Evolutionary conservation across 2,113 vertebrate species (phyloP), one percentile per base, ranked within the genome.

Genomic region (Redunca redunca): DNA sequence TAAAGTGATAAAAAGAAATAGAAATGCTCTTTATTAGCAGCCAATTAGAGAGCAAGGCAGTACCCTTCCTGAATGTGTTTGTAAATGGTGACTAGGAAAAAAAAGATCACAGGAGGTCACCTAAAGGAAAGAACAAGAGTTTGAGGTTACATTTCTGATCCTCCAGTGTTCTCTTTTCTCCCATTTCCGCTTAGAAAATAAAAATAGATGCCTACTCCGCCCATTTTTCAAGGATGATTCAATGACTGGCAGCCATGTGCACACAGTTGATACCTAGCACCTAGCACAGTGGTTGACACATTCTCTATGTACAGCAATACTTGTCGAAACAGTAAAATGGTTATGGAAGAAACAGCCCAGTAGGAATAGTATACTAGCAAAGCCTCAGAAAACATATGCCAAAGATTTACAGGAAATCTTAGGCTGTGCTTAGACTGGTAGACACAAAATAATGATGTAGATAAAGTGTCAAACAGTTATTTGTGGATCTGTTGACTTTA

Each of bases 361-460:
- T 33, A 81, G 28, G 53, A 78, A 95, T 57, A 90, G 9, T 19
- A 60, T 2, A 88, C 36, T n/a, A 94, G 67, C 90, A 94, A 94
- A 86, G 40, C 21, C 16, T 52, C 43, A 80, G 15, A 57, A 96
- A 82, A 64, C 30, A 71, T 52, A 92, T 62, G 55, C 3, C 14
- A 88, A 71, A 53, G 43, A 93, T 83, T 97, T 83, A 55, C 55
- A 93, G 91, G 89, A 97, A 96, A 81, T 93, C 23, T 89, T 83
- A 89, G 55, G 50, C 28, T 78, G 16, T 62, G 78, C 16, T 94
- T 85, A 48, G 62, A 52, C 64, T 97, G 36, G 36, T 36, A 97
- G 46, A 77, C 13, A 88, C 15, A 95, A 97, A 96, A 94, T 82
- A 86, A 91, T 87, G 58, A 88, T 78, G 78, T 82, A 97, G 95